A percentile compares a stretch with the other conserved stretches of the same genome.
Conservation (phyloP, 2,113 vertebrate species). For the Panthera tigris region DNA sequence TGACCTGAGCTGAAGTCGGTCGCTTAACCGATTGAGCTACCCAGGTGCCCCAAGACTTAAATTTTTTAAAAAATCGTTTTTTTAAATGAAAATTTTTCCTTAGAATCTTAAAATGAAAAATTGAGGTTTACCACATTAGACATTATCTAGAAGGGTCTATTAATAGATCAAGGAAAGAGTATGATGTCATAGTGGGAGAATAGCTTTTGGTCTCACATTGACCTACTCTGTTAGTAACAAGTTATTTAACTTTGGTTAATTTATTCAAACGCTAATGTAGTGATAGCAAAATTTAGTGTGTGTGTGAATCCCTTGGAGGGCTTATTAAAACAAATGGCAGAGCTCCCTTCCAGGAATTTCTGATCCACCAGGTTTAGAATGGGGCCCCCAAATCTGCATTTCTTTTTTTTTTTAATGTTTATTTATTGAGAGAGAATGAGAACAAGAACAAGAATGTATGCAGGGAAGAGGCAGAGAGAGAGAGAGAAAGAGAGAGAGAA, state of each 20-base stretch:
- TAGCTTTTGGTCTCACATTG: not conserved
- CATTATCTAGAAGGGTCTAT: not conserved
- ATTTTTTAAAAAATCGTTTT: not conserved
- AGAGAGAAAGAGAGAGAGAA: too few species aligned
- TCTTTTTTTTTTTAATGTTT: not conserved
- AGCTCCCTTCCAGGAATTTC: not conserved
- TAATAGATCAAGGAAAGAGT: not conserved
- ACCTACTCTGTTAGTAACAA: not conserved
- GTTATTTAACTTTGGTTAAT: conserved; percentile 1
- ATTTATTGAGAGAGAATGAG: too few species aligned
- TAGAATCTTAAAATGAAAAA: conserved; percentile 29
- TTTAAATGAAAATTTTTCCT: not conserved
- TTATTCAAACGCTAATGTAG: not conserved
- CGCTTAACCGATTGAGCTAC: too few species aligned
- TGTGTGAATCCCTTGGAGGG: not conserved
- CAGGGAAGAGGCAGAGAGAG: too few species aligned
- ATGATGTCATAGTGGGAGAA: conserved; percentile 3
- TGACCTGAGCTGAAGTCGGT: too few species aligned
- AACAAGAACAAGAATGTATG: too few species aligned
- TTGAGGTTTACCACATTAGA: not conserved
- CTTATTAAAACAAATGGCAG: not conserved
- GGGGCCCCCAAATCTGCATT: not conserved
- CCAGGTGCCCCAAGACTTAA: not conserved
- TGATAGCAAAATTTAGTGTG: not conserved
- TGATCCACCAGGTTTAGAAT: not conserved